Evolutionary conservation across 2,113 vertebrate genomes (phyloP), one percentile per base, ranked within the genome.

Genomic region (Syngnathus scovelli): DNA sequence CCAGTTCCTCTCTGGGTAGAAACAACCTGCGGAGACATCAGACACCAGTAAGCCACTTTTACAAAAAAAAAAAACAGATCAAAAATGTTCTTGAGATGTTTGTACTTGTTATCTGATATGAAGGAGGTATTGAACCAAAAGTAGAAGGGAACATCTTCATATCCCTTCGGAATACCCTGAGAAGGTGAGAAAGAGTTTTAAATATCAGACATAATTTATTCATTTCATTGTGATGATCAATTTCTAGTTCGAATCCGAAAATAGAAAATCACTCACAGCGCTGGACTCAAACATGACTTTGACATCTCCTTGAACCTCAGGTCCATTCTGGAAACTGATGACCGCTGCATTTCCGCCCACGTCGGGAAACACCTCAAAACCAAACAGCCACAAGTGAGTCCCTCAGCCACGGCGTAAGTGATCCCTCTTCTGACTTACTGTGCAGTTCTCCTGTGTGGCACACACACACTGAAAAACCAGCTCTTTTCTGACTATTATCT

Each of bases 101-200:
- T 90, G 43, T 90, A 98, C 96, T 90, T 96, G 81, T 95, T 91
- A 15, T 93, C 87, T 61, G 90, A 83, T 85, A 96, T 80, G 72
- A 99, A 99, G 39, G 93, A 93, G 38, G 95, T 97, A 67, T 98
- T 93, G 84, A 98, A 98, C 94, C 95, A 99, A 77, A 98, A 98
- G 86, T 93, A 98, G 87, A 98, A 98, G 0, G 94, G 89, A 66
- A 95, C 98, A 71, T 91, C 90, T 67, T 98, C 94, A 27, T 98
- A 98, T 72, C 93, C 93, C 77, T 93, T 96, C 0, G 94, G 94
- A 66, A 98, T 89, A 75, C 86, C 88, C 97, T 98, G 66, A 27
- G 39, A 10, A 58, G 36, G 12, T n/a, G 48, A 0, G 6, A 9
- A 0, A 56, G 4, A 27, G 9, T 23, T 56, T 56, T 15, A 56